Evolutionary conservation across 2,888 invertebrate genomes (phyloP).

Genomic region (Caradrina clavipalpis): DNA sequence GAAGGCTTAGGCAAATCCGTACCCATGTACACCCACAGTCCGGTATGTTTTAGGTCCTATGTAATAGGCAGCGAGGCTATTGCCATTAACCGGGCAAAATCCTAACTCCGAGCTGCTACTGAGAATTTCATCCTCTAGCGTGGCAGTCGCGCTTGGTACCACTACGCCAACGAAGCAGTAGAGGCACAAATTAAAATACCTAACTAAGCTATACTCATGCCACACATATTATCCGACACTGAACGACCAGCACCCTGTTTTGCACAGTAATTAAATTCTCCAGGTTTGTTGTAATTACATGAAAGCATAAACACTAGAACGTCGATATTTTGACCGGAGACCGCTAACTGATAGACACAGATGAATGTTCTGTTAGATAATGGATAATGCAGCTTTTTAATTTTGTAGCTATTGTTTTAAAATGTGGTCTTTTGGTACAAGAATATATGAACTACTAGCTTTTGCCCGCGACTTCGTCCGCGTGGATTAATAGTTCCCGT

Average conservation of each 20-base stretch:
- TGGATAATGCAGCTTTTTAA: constrained; percentile 7
- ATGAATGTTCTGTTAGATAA: constrained; percentile 22
- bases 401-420: neutral
- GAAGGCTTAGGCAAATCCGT: too few relatives aligned
- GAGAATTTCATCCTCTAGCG: too few relatives aligned
- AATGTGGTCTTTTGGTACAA: neutral
- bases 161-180: too few relatives aligned
- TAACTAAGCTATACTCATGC: neutral
- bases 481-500: too few relatives aligned
- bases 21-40: too few relatives aligned
- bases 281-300: constrained; percentile 68
- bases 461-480: too few relatives aligned
- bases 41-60: too few relatives aligned
- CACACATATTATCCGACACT: constrained; percentile 22
- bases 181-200: neutral
- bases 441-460: too few relatives aligned
- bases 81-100: too few relatives aligned
- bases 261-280: constrained; percentile 70
- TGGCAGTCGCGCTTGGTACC: too few relatives aligned
- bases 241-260: constrained; percentile 27
- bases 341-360: constrained; percentile 26
- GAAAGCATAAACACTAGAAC: constrained; percentile 65
- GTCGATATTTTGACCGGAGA: constrained; percentile 40
- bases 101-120: too few relatives aligned
- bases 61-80: too few relatives aligned